Evolutionary conservation across 2,797 vertebrate genomes (phyloP).

Genomic region (Morelia viridis): DNA sequence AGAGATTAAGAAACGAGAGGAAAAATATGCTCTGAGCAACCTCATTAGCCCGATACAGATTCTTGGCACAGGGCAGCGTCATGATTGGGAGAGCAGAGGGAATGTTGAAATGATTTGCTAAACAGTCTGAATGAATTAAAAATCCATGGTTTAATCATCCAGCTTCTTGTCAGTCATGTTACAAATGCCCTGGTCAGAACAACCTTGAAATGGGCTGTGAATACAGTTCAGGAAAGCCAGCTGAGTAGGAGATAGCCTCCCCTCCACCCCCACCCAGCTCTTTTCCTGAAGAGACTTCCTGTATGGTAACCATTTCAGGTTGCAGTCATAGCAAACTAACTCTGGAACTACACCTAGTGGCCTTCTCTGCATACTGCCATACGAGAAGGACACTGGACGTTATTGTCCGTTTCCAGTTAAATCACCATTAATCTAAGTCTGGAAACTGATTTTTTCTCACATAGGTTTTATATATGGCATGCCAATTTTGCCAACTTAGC

Average conservation of each 20-base stretch:
- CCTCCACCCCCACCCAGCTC: not conserved
- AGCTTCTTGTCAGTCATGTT: not conserved
- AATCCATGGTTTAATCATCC: conserved; percentile 11
- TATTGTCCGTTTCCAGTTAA: not conserved
- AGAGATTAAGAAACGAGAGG: not conserved
- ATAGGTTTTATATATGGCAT: not conserved
- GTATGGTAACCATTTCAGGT: conserved; percentile 29
- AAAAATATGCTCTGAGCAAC: not conserved
- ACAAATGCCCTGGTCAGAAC: conserved; percentile 6
- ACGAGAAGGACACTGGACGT: not conserved
- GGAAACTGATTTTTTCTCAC: not conserved
- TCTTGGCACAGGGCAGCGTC: not conserved
- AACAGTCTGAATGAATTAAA: not conserved
- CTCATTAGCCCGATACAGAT: not conserved
- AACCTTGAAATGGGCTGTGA: conserved; percentile 28
- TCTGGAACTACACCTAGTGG: conserved; percentile 67
- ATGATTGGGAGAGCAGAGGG: conserved; percentile 15
- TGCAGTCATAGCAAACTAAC: conserved; percentile 18
- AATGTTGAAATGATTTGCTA: not conserved
- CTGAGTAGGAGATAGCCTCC: not conserved
- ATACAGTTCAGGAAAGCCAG: conserved; percentile 43
- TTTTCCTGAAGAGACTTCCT: conserved; percentile 47
- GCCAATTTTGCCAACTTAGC: not conserved
- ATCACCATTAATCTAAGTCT: not conserved
- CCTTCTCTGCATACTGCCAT: conserved; percentile 38